A percentile compares a stretch with the other conserved stretches of the same genome.
phyloP scores from a whole-genome alignment of 1,140 invertebrate species.

The Cataglyphis hispanica region DNA sequence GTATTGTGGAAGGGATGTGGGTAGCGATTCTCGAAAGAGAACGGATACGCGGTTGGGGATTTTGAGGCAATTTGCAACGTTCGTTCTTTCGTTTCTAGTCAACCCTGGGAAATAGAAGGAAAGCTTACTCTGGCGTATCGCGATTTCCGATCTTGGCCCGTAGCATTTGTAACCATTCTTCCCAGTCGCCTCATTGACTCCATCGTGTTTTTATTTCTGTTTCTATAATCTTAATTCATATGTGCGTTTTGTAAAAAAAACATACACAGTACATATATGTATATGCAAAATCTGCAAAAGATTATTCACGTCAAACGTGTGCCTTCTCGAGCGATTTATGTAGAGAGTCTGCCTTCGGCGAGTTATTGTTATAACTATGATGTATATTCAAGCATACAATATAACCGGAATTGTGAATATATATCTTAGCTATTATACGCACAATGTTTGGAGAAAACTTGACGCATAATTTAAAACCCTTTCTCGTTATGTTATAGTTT shows the following conservation, averaged over 20 bases:
- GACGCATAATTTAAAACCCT: background rate
- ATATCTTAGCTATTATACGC: slow-evolving; percentile 5
- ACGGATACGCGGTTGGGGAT: background rate
- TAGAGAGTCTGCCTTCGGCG: background rate
- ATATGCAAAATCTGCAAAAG: background rate
- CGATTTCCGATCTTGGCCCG: slow-evolving; percentile 61
- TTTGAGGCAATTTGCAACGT: slow-evolving; percentile 71
- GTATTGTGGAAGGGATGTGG: slow-evolving; percentile 3
- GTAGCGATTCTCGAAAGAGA: no score
- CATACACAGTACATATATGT: background rate
- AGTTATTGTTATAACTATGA: background rate
- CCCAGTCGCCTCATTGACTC: background rate
- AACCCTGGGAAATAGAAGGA: slow-evolving; percentile 30
- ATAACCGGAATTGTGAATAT: slow-evolving; percentile 7
- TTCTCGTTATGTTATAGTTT: background rate
- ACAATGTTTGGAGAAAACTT: background rate
- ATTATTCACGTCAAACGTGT: slow-evolving; percentile 30
- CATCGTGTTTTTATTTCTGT: slow-evolving; percentile 57
- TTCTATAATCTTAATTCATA: slow-evolving; percentile 40
- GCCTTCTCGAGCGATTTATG: slow-evolving; percentile 21
- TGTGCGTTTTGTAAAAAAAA: background rate
- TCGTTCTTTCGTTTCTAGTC: slow-evolving; percentile 62
- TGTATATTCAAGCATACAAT: background rate
- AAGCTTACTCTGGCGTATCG: slow-evolving; percentile 58
- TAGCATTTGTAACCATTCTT: slow-evolving; percentile 52